These are phyloP conservation scores for Cyanoliseus patagonus DNA, from an alignment of 2,113 vertebrate species.

Conservation along the genomic window DNA sequence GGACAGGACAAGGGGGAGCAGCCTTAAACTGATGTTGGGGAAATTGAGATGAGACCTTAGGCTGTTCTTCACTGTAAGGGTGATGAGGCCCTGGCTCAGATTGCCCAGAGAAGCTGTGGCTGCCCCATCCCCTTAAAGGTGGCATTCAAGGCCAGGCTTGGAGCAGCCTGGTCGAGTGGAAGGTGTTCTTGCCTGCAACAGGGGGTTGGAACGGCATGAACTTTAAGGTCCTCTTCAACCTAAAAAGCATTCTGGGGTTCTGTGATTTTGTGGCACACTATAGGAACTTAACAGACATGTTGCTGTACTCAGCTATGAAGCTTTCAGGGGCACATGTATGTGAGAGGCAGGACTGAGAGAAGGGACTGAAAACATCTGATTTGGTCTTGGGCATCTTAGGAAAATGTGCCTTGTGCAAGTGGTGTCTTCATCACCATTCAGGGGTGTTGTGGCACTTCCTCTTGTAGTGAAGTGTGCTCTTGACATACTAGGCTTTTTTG, in stretches of 20 bases:
- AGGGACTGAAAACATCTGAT: background rate
- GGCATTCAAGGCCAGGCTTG: background rate
- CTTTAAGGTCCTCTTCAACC: background rate
- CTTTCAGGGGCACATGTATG: background rate
- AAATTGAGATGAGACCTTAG: background rate
- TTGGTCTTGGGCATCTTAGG: background rate
- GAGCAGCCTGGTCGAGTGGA: background rate
- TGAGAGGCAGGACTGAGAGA: background rate
- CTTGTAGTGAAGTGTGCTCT: background rate
- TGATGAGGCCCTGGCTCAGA: background rate
- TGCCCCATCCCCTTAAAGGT: background rate
- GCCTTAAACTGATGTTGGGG: background rate
- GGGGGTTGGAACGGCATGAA: background rate
- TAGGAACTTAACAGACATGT: background rate
- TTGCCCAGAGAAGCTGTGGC: background rate
- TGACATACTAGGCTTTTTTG: background rate
- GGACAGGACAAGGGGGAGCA: background rate
- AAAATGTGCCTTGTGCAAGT: background rate
- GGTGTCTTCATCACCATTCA: background rate
- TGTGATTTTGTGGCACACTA: background rate
- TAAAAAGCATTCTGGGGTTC: background rate
- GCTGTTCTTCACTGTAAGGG: background rate
- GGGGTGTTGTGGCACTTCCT: rapidly evolving
- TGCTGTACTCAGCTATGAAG: background rate
- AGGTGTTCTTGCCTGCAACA: background rate